Conservation (phyloP, 2,797 vertebrate genomes). For the Bovichtus diacanthus region DNA sequence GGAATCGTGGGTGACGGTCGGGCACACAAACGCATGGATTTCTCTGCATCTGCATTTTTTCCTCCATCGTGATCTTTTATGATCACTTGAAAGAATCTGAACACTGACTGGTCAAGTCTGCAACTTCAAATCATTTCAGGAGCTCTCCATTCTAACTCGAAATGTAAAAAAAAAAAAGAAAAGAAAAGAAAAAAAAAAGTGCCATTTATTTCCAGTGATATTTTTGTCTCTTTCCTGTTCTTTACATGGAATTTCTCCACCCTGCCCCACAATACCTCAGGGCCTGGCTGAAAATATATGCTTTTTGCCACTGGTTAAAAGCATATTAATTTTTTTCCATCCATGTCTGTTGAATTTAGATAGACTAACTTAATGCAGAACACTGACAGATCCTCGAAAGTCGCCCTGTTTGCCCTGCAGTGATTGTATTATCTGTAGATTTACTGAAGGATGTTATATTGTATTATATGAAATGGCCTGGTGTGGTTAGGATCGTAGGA, state of each 20-base stretch:
- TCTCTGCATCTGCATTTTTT: constrained; percentile 15
- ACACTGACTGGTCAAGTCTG: constrained; percentile 43
- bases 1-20: constrained; percentile 10
- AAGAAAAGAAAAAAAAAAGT: constrained; percentile 67
- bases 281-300: constrained; percentile 57
- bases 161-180: constrained; percentile 48
- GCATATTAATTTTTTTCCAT: constrained; percentile 55
- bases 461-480: constrained; percentile 45
- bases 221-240: constrained; percentile 46
- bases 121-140: constrained; percentile 48
- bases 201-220: constrained; percentile 71
- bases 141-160: constrained; percentile 41
- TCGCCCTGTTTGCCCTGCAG: constrained; percentile 51
- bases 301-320: constrained; percentile 53
- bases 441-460: constrained; percentile 58
- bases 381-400: constrained; percentile 41
- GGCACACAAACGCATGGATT: constrained; percentile 29
- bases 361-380: constrained; percentile 51
- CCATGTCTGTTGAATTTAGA: constrained; percentile 59
- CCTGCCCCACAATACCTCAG: constrained; percentile 72
- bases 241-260: constrained; percentile 43
- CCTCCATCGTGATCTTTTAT: constrained; percentile 48
- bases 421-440: constrained; percentile 66
- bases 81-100: constrained; percentile 63
- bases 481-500: constrained; percentile 40